Base-by-base conservation (phyloP, 2,888 invertebrate species). In the Rhagonycha fulva region DNA sequence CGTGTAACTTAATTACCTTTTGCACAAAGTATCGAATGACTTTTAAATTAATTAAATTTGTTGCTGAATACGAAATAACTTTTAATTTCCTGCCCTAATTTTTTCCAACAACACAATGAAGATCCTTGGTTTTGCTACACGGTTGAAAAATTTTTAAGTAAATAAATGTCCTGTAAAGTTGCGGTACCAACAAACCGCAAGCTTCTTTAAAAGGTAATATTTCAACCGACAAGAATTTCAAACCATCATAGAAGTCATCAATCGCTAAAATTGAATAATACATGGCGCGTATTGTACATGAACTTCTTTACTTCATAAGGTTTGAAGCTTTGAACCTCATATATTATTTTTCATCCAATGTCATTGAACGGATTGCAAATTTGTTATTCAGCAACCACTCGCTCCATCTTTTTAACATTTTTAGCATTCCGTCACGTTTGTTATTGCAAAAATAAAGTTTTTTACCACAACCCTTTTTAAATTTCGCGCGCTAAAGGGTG, bases 341-440 rank as follows among this genome's bases (percentile, higher is more conserved):
- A 76, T 74, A 76, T 76, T 79, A 78, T 77, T 83, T 82, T 81
- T 80, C 77, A 77, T 78, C 81, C 78, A 82, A 84, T 85, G 86
- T 86, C 85, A 83, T 85, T 86, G 85, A 86, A 86, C 86, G 86
- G 47, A 85, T 86, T 81, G 84, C 84, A 82, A 83, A 84, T 85
- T 85, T 84, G 81, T 83, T 85, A 85, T 85, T 85, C 83, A 74
- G 75, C 79, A 82, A 81, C 80, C 76, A 81, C 80, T 83, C 80
- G 82, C 82, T 84, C 82, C 84, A 84, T 84, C 84, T 83, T 80
- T 78, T 82, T 80, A 78, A 67, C 23, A 69, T 70, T 77, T 71
- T 77, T 76, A 69, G n/a, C 78, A 76, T 77, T 78, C 78, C 72
- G 72, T 62, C 78, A 76, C 78, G 78, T 78, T 74, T 47, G 47